These are phyloP conservation scores for Platysteira castanea DNA, from an alignment of 2,113 vertebrate genomes.

Conservation along the genomic window DNA sequence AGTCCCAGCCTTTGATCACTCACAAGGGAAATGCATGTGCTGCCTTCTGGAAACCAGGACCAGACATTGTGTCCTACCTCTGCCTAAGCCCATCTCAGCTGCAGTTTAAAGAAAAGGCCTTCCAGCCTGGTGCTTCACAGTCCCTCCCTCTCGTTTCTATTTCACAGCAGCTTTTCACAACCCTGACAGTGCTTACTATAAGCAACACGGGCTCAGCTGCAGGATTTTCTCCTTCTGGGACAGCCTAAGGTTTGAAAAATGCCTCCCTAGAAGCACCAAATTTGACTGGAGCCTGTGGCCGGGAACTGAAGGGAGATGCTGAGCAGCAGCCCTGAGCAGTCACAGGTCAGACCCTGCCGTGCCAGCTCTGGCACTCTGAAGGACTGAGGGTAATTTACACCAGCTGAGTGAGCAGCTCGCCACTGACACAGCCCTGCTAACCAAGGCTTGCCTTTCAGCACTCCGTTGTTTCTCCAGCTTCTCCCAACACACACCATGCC, in stretches of 20 bases:
- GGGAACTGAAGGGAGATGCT: not conserved
- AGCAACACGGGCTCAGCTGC: not conserved
- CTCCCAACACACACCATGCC: not conserved
- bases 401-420: not conserved
- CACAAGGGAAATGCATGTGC: not conserved
- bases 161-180: slow-evolving; percentile 11
- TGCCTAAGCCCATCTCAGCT: not conserved
- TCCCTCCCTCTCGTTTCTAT: not conserved
- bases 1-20: not conserved
- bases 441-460: not conserved
- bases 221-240: not conserved
- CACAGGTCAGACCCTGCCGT: not conserved
- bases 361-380: not conserved
- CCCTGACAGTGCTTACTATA: not conserved
- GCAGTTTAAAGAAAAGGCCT: slow-evolving; percentile 4
- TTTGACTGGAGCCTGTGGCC: not conserved
- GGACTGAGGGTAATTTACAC: not conserved
- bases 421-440: not conserved
- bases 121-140: not conserved
- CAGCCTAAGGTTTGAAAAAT: not conserved
- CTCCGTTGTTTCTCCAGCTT: not conserved
- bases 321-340: not conserved
- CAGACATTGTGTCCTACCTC: not conserved
- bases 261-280: not conserved
- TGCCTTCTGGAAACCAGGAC: not conserved